phyloP scores from a whole-genome alignment of 2,113 vertebrate genomes.

The Arenaria interpres region DNA sequence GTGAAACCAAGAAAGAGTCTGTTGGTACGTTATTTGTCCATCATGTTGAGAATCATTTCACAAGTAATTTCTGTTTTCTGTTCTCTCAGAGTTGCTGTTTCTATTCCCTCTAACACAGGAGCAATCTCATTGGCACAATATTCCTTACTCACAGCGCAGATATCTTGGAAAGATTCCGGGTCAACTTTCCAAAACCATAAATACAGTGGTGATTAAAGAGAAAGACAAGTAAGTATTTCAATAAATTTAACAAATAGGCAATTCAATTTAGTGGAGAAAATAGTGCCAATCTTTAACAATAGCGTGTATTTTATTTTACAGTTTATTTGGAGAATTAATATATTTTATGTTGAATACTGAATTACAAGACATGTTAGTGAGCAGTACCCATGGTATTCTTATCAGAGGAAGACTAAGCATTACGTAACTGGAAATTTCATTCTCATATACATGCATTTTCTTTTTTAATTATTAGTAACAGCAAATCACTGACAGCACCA shows the following conservation, averaged over 20 bases:
- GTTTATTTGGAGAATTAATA: not conserved
- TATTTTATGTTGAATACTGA: not conserved
- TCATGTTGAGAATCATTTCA: conserved; percentile 1
- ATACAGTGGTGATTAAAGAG: not conserved
- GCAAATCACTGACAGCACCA: not conserved
- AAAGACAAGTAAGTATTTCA: not conserved
- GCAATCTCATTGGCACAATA: not conserved
- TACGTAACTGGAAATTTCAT: not conserved
- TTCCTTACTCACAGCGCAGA: not conserved
- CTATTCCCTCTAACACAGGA: not conserved
- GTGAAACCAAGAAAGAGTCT: not conserved
- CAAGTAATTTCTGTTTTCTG: not conserved
- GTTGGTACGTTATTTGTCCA: not conserved
- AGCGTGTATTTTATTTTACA: not conserved
- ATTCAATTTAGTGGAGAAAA: not conserved
- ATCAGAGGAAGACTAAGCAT: not conserved
- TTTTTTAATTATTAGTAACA: not conserved
- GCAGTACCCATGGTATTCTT: not conserved
- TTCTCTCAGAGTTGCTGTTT: not conserved
- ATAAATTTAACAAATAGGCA: not conserved
- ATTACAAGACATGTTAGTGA: not conserved
- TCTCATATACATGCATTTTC: not conserved
- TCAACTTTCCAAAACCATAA: not conserved
- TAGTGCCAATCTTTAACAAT: not conserved
- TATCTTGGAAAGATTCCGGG: not conserved